Percentiles rank a stretch among this genome's conserved stretches.
Evolutionary conservation across 2,113 vertebrate species (phyloP).

Genomic region (Catharus minimus): DNA sequence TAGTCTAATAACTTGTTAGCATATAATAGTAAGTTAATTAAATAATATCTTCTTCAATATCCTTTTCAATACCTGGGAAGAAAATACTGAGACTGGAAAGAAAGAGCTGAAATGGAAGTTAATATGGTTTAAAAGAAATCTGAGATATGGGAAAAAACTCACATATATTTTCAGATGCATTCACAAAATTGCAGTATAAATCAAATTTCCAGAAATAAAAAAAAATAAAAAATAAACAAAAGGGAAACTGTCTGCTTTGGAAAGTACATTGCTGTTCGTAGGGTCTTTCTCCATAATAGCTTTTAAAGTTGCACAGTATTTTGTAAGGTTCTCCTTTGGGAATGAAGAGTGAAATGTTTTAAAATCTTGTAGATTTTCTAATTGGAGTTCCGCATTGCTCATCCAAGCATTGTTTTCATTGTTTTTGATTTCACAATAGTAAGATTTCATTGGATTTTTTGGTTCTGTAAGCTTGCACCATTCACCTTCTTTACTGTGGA

Average conservation of each 20-base stretch:
- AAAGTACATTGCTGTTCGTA: neutral
- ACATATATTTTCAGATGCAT: neutral
- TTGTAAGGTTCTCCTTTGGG: neutral
- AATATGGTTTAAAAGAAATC: neutral
- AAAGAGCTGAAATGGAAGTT: neutral
- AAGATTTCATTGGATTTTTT: neutral
- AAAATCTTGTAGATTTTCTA: neutral
- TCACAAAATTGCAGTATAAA: neutral
- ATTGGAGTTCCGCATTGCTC: neutral
- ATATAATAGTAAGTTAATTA: neutral
- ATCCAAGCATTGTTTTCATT: neutral
- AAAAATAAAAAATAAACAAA: neutral
- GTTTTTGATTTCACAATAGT: neutral
- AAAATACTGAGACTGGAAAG: neutral
- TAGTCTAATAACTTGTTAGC: neutral
- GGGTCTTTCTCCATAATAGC: neutral
- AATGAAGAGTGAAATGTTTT: neutral
- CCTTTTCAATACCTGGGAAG: neutral
- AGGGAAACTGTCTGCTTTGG: neutral
- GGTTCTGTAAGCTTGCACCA: neutral
- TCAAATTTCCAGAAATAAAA: neutral
- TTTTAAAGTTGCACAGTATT: neutral
- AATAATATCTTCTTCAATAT: neutral
- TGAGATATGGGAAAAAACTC: neutral
- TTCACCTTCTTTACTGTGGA: neutral